A percentile compares a stretch with the other conserved stretches of the same genome.
Conservation (phyloP, 2,888 invertebrate species). For the Glyphotaelius pellucidus region DNA sequence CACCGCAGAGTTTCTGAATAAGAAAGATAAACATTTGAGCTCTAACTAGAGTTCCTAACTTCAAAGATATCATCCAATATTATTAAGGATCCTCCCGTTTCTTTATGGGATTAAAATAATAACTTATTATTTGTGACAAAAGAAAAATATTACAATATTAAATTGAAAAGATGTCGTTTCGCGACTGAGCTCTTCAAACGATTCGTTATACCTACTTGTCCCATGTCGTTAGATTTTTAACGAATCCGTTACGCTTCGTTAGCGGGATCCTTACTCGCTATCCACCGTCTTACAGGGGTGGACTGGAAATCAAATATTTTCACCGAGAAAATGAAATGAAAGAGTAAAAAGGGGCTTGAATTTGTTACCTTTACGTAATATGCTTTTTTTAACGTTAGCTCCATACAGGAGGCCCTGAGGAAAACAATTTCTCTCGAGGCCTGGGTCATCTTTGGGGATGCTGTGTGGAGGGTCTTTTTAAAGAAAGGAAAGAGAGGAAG, state of each 20-base stretch:
- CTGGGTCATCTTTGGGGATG: too few species aligned
- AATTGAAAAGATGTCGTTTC: not conserved
- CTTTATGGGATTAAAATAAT: not conserved
- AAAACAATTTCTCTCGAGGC: too few species aligned
- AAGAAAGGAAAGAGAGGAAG: too few species aligned
- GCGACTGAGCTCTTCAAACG: constrained; percentile 3
- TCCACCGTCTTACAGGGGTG: not conserved
- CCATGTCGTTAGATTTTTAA: constrained; percentile 53
- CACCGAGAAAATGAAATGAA: not conserved
- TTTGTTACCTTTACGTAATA: too few species aligned
- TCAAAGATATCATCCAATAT: too few species aligned
- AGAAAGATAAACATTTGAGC: not conserved
- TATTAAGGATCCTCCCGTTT: not conserved
- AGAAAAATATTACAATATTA: not conserved
- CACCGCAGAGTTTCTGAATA: not conserved
- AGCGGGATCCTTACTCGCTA: constrained; percentile 28
- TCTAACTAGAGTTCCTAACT: not conserved
- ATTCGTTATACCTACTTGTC: constrained; percentile 15
- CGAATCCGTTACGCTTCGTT: constrained; percentile 51
- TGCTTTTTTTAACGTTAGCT: too few species aligned
- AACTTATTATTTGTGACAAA: not conserved
- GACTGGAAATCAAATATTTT: not conserved
- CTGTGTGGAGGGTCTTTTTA: too few species aligned
- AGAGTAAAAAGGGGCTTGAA: not conserved
- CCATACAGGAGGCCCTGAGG: too few species aligned